Evolutionary conservation across 2,113 vertebrate species (phyloP), one percentile per base, ranked within the genome.

Genomic region (Cyphomyrus discorhynchus): DNA sequence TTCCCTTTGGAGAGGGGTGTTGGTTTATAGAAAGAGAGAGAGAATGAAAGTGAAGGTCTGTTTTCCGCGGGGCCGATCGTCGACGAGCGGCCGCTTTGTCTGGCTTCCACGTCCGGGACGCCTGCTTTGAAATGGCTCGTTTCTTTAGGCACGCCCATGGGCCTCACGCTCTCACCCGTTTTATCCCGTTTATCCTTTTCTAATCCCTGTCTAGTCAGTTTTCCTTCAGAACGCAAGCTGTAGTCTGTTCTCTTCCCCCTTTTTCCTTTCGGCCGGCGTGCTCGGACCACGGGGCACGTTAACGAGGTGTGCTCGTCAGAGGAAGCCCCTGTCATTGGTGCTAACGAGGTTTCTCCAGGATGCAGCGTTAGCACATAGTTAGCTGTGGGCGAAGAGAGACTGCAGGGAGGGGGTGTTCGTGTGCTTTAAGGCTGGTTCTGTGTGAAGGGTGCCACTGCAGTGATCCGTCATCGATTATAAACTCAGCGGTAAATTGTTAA

Each of bases 131-230:
- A 17, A 42, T 42, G 80, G 39, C 46, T 47, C 0, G 10, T 50
- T n/a, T 85, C 24, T 15, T 15, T n/a, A 27, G 83, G 45, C 83
- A 50, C 45, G 47, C 83, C 83, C 45, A 15, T 15, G 45, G 83
- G 83, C 21, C 83, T 86, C 83, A 15, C n/a, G 8, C 21, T 24
- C 24, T 86, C 45, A 50, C n/a, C 45, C 83, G 45, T 50, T 86
- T 50, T 86, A 86, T 86, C 47, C 83, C 45, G 4, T 49, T 47
- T 50, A 49, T 86, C 83, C 83, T 50, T 50, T n/a, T 47, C 5
- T 49, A 86, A 86, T 86, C 83, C 83, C 83, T 86, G 45, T 86
- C 83, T 49, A 27, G 46, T 86, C 83, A 49, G 45, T 24, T 86
- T 47, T 50, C n/a, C 83, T 50, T 86, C 24, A 42, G 35, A 80